A percentile compares a stretch with the other conserved stretches of the same genome.
Conservation (phyloP, 2,888 invertebrate species). For the Dendrolimus pini region DNA sequence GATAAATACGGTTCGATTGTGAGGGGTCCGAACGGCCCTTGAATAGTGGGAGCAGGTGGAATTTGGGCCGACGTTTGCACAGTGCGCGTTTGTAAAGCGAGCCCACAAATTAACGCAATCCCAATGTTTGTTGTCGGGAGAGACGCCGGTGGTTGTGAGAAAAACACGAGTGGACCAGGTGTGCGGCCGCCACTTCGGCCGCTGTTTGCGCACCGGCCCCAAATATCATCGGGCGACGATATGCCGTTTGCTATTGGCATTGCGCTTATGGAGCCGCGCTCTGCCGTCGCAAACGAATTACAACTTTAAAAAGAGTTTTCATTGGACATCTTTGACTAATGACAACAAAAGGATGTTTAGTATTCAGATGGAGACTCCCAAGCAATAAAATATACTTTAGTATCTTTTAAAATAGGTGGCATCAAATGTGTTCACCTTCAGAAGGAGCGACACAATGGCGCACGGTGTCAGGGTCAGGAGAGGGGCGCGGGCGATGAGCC, state of each 20-base stretch:
- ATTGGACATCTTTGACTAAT: no score
- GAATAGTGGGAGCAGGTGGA: slow-evolving; percentile 8
- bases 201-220: slow-evolving; percentile 21
- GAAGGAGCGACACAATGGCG: no score
- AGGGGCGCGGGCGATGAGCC: no score
- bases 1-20: no score
- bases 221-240: slow-evolving; percentile 62
- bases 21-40: no score
- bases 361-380: no score
- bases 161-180: slow-evolving; percentile 42
- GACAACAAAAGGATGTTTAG: no score
- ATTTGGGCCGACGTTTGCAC: slow-evolving; percentile 29
- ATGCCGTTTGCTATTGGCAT: slow-evolving; percentile 31
- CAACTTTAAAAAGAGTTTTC: no score
- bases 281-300: slow-evolving; percentile 7
- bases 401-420: no score
- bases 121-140: slow-evolving; percentile 32
- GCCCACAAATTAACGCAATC: slow-evolving; percentile 37
- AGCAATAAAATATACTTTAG: no score
- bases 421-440: no score
- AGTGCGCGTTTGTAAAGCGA: slow-evolving; percentile 42
- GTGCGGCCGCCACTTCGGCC: slow-evolving; percentile 1
- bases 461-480: no score
- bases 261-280: background rate
- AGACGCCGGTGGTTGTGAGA: slow-evolving; percentile 36